Evolutionary conservation across 2,797 vertebrate genomes (phyloP).

Genomic region (Limnodromus scolopaceus): DNA sequence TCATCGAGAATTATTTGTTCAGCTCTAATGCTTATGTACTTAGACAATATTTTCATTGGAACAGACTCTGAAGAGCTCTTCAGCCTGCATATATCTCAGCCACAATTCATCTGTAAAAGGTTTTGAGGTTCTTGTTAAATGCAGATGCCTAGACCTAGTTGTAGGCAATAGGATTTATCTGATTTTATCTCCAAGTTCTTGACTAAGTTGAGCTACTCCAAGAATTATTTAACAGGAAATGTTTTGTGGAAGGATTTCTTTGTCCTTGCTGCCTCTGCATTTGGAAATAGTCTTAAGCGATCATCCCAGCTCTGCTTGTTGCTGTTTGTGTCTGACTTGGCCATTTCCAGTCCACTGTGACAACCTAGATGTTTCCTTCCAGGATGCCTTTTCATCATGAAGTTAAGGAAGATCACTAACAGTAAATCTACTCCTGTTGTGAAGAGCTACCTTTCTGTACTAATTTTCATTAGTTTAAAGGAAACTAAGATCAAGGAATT

Average conservation of each 20-base stretch:
- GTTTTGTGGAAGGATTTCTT: neutral
- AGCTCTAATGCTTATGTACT: conserved; percentile 72
- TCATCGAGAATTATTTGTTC: conserved; percentile 73
- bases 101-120: conserved; percentile 40
- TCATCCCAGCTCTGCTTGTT: neutral
- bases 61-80: conserved; percentile 71
- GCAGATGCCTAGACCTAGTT: conserved; percentile 27
- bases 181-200: conserved; percentile 18
- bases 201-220: conserved; percentile 12
- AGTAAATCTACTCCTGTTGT: neutral
- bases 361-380: neutral
- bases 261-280: neutral
- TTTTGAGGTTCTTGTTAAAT: conserved; percentile 54
- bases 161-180: conserved; percentile 11
- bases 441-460: neutral
- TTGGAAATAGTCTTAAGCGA: neutral
- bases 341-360: neutral
- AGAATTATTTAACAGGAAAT: neutral
- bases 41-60: conserved; percentile 76
- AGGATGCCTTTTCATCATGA: neutral
- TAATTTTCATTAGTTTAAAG: neutral
- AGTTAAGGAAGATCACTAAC: neutral
- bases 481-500: neutral
- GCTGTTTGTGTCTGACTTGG: neutral
- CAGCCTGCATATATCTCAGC: conserved; percentile 61